Evolutionary conservation across 2,888 invertebrate species (phyloP), one percentile per base, ranked within the genome.

Genomic region (Asteroscopus sphinx): DNA sequence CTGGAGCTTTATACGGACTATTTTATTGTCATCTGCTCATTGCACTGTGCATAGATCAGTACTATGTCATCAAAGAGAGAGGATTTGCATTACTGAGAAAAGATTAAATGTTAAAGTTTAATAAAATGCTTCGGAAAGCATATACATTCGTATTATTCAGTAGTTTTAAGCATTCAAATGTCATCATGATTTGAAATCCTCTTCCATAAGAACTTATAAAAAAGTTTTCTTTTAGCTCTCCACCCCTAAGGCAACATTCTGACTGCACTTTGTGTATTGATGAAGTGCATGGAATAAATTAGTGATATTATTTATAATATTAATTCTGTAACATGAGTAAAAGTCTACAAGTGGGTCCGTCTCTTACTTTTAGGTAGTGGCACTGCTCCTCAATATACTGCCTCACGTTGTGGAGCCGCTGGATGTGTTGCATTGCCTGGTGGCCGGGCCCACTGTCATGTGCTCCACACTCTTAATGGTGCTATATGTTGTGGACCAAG

Each of bases 321-420:
- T 66, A 45, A 36, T 52, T 28, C 17, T 37, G 42, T 67, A 26
- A 47, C 30, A 41, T 70, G 26, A 51, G 62, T 55, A 41, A 59
- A 70, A 54, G 51, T 71, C 57, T 62, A 71, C 53, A 74, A 84
- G 78, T 71, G 79, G 78, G 65, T 75, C 73, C 76, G 55, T 83
- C 81, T 89, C 83, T 89, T 88, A 81, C 80, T 93, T 93, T 89
- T 93, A 93, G 93, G 92, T 90, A 86, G 85, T 93, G 85, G 91
- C 92, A 74, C 85, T 93, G 65, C 85, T 93, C 62, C 90, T 93
- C 82, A 90, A 85, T 87, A 79, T 93, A 71, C 83, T 93, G 64
- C 91, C 91, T 59, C 87, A 90, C 80, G 85, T 92, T 67, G 90
- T 93, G 88, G 83, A 81, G 25, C 90, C 91, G 0, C 74, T 90